A percentile compares a stretch with the other conserved stretches of the same genome.
These are phyloP conservation scores for Galemys pyrenaicus DNA, from an alignment of 2,113 vertebrate genomes.

Conservation along the genomic window DNA sequence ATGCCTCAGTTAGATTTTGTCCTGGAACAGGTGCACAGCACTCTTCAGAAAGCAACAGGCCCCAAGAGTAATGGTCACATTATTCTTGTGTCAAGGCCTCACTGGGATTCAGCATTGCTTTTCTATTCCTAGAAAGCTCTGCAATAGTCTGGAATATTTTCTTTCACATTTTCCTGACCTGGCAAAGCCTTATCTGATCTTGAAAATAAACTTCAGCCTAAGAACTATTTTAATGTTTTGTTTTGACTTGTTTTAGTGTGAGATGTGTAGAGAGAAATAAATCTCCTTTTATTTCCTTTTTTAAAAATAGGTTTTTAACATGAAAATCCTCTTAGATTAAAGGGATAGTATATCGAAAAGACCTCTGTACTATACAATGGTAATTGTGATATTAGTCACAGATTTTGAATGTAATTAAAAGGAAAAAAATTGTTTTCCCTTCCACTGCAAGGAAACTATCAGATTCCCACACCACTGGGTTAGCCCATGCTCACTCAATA, in stretches of 20 bases:
- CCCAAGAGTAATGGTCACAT: neutral
- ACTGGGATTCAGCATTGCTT: neutral
- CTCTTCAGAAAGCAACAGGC: neutral
- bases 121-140: neutral
- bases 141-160: neutral
- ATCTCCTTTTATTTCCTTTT: neutral
- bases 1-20: neutral
- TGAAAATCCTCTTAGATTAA: neutral
- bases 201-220: neutral
- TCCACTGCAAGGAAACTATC: neutral
- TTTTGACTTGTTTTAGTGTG: conserved; percentile 25
- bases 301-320: neutral
- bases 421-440: neutral
- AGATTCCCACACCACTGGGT: neutral
- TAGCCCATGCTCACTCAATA: neutral
- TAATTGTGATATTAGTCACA: neutral
- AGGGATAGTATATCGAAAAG: neutral
- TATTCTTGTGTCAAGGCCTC: neutral
- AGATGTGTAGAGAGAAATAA: neutral
- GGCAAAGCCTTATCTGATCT: conserved; percentile 26
- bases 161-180: neutral
- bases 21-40: neutral
- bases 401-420: neutral
- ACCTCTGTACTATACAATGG: neutral
- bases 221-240: conserved; percentile 19